Conservation (phyloP, 1,140 invertebrate genomes). For the Belonocnema kinseyi region DNA sequence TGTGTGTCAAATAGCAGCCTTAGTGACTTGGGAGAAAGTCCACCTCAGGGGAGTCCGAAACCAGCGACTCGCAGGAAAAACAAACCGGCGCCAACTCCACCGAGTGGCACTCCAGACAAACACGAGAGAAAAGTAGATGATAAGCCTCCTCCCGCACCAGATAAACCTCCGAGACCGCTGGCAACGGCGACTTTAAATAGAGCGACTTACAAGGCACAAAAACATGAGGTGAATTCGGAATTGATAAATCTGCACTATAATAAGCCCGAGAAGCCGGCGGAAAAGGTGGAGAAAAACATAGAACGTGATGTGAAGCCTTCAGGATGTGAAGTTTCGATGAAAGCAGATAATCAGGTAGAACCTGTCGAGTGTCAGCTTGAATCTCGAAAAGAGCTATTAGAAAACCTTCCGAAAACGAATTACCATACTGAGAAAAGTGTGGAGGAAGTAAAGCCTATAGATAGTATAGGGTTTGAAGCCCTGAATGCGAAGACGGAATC, state of each 20-base stretch:
- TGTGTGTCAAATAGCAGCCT: constrained; percentile 82
- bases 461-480: constrained; percentile 55
- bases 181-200: constrained; percentile 67
- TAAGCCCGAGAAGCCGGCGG: constrained; percentile 39
- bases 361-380: background rate
- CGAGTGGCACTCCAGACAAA: constrained; percentile 72
- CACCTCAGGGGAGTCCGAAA: constrained; percentile 83
- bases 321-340: constrained; percentile 40
- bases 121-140: constrained; percentile 67
- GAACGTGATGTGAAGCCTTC: constrained; percentile 46
- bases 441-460: constrained; percentile 42
- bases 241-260: constrained; percentile 54
- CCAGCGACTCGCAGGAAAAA: constrained; percentile 83
- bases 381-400: background rate
- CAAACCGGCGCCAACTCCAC: constrained; percentile 82
- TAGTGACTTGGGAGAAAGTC: constrained; percentile 80
- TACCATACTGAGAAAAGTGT: constrained; percentile 40
- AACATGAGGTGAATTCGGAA: constrained; percentile 66
- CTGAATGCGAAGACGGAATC: constrained; percentile 41
- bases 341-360: constrained; percentile 39
- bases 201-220: constrained; percentile 62
- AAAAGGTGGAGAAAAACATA: constrained; percentile 44
- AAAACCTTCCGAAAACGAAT: constrained; percentile 14
- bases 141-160: constrained; percentile 74
- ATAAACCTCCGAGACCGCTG: constrained; percentile 78